Percentiles rank a stretch among this genome's conserved stretches.
These are phyloP conservation scores for Hyles vespertilio DNA, from an alignment of 1,140 invertebrate species.

Conservation along the genomic window DNA sequence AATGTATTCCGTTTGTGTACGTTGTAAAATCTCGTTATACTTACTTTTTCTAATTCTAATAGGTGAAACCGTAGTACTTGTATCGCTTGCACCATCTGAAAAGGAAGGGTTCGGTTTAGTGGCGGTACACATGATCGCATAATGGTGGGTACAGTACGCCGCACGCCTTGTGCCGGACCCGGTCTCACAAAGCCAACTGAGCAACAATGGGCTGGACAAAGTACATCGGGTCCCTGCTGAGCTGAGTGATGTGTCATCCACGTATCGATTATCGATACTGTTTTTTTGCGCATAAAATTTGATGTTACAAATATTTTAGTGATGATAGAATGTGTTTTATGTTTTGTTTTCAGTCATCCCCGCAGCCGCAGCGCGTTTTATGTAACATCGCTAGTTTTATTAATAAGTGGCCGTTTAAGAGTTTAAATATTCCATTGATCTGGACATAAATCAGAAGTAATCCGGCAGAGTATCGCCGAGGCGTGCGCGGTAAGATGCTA, in stretches of 20 bases:
- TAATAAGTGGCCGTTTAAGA: too few species aligned
- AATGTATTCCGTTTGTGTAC: slow-evolving; percentile 53
- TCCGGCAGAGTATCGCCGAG: background rate
- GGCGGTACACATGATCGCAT: slow-evolving; percentile 6
- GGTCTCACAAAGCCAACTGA: slow-evolving; percentile 37
- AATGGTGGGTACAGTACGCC: slow-evolving; percentile 3
- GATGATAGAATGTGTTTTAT: too few species aligned
- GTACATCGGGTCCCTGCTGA: slow-evolving; percentile 27
- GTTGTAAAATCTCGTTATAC: slow-evolving; percentile 52
- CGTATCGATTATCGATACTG: too few species aligned
- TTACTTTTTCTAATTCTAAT: slow-evolving; percentile 99
- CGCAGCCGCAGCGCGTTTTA: too few species aligned
- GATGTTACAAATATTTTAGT: too few species aligned
- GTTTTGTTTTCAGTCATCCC: too few species aligned
- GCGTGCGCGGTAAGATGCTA: background rate
- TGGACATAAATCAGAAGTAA: too few species aligned
- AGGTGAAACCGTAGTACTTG: slow-evolving; percentile 99
- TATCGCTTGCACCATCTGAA: slow-evolving; percentile 99
- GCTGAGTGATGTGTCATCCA: slow-evolving; percentile 22
- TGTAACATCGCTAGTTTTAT: too few species aligned
- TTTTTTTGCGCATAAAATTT: too few species aligned
- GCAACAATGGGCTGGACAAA: slow-evolving; percentile 36
- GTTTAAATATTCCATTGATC: too few species aligned
- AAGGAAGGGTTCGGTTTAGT: slow-evolving; percentile 63
- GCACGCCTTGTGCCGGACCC: slow-evolving; percentile 2